Evolutionary conservation across 2,888 invertebrate species (phyloP), one percentile per base, ranked within the genome.

Genomic region (Perdita meconis): DNA sequence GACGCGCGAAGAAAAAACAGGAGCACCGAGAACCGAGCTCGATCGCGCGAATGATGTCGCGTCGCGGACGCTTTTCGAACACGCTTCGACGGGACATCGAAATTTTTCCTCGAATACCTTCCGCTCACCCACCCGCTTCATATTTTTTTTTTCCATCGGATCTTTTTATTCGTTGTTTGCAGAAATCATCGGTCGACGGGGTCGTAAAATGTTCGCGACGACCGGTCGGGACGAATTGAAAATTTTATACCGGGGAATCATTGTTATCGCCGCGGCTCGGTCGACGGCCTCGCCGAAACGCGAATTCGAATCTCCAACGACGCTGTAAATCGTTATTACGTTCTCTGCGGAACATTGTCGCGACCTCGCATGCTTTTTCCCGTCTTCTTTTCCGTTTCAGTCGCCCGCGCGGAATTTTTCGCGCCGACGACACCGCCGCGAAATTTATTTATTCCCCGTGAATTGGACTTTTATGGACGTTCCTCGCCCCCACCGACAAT

Each of bases 11-110:
- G 16, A 38, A n/a, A 53, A 55, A 40, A 34, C 12, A 16, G 38
- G 42, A 24, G 10, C 50, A 42, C 51, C 12, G 47, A 13, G 44
- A 24, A 60, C 61, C 30, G 51, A 77, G 68, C n/a, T n/a, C 74
- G 60, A 60, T 64, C 55, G 53, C 38, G 71, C 71, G 67, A 79
- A 77, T 77, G 77, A 77, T 60, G 63, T 71, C 55, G 63, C 53
- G 53, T 30, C 24, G 16, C 30, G 44, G 63, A 53, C 34, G 44
- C 47, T 22, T 22, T 56, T 68, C 56, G 64, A 67, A 71, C 66
- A 66, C 56, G 66, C 26, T 59, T 42, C n/a, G n/a, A n/a, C n/a
- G n/a, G 51, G 56, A 42, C 66, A 19, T 63, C 26, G 59, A 67
- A 66, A 57, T 64, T 70, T 63, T 59, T 19, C 22, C 34, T n/a